Evolutionary conservation across 1,140 invertebrate species (phyloP), one percentile per base, ranked within the genome.

Genomic region (Drosophila pandora): DNA sequence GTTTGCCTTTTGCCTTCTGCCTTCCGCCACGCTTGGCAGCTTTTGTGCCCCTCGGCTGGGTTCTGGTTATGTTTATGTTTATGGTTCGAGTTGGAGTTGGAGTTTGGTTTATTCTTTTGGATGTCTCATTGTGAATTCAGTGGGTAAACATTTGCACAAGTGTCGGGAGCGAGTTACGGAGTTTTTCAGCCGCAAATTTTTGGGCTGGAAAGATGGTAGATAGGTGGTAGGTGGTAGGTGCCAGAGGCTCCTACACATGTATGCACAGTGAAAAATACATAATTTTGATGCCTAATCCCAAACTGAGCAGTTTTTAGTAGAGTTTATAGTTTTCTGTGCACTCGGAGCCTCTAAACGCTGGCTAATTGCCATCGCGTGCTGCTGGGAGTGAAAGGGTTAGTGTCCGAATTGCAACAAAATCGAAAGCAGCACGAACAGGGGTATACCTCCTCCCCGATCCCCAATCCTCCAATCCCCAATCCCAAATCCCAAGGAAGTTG

Each of bases 91-190:
- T 41, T 58, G 62, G 32, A 63, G 32, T 32, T 48, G 30, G 43
- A 17, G 43, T 52, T 76, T 49, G 32, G 30, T 48, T 53, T 37
- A 41, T 64, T 65, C 65, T 17, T 61, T 84, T 68, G 25, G 22
- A 74, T 58, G 68, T 60, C 71, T 85, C 73, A 74, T 84, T 81
- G 82, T 83, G 79, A 87, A 90, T 90, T 87, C 87, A 87, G 64
- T 62, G 74, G 68, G 77, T 81, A 90, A 90, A 90, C 78, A 90
- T 90, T 90, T 90, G 65, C 60, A 81, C 79, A 90, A 90, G 82
- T 90, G 87, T 79, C 63, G 47, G 48, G 67, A 70, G 49, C 52
- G 63, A 68, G 64, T 55, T 69, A 49, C 47, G 32, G 8, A 69
- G 39, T 12, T 69, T 49, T 69, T 69, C 23, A 39, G 43, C 32